phyloP scores from a whole-genome alignment of 2,797 vertebrate genomes.

The Lutjanus campechanus region DNA sequence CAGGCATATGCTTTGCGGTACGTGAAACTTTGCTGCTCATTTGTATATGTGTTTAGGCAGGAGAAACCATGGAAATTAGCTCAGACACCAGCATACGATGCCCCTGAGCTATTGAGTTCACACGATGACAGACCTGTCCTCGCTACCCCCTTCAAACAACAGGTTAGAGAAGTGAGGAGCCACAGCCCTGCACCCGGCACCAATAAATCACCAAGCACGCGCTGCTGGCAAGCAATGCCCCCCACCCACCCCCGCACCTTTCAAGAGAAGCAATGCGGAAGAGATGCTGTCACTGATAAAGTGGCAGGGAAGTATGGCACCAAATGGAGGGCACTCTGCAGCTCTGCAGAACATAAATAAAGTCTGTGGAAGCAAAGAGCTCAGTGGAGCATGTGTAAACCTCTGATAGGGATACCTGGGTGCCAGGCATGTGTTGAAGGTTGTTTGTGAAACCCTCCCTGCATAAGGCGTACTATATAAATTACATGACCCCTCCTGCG shows the following conservation, averaged over 20 bases:
- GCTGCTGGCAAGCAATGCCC: conserved; percentile 39
- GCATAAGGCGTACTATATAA: conserved; percentile 14
- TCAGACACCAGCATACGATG: conserved; percentile 33
- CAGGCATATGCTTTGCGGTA: conserved; percentile 14
- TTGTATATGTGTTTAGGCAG: conserved; percentile 31
- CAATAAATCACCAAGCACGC: conserved; percentile 71
- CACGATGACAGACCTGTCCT: conserved; percentile 58
- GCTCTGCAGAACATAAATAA: conserved; percentile 64
- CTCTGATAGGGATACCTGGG: conserved; percentile 52
- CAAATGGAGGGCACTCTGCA: conserved; percentile 46
- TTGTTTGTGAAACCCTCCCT: conserved; percentile 27
- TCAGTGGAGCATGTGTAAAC: conserved; percentile 55
- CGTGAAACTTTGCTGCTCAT: not conserved
- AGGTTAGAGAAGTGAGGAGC: conserved; percentile 56
- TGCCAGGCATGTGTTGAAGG: conserved; percentile 37
- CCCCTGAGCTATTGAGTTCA: conserved; percentile 51
- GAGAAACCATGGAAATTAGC: conserved; percentile 62
- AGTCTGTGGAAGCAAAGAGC: conserved; percentile 32
- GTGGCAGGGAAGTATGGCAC: conserved; percentile 50
- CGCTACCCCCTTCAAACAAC: conserved; percentile 60
- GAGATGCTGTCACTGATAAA: conserved; percentile 72
- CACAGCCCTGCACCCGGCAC: conserved; percentile 34
- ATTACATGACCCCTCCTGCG: not conserved
- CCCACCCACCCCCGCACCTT: conserved; percentile 23
- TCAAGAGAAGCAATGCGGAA: conserved; percentile 57